Evolutionary conservation across 2,888 invertebrate genomes (phyloP).

Genomic region (Petrolisthes cinctipes): DNA sequence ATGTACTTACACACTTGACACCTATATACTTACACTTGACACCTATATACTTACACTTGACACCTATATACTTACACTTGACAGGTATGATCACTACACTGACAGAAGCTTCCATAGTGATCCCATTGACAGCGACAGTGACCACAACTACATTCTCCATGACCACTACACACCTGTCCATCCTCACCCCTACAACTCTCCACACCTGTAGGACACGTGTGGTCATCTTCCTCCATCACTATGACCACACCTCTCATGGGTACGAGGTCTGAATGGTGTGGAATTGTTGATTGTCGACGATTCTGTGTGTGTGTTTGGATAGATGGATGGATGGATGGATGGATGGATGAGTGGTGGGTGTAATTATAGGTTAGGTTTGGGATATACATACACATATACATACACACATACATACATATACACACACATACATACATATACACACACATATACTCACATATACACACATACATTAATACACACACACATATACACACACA

Average conservation of each 20-base stretch:
- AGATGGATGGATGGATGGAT: too few species aligned
- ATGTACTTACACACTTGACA: not conserved
- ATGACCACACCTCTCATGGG: not conserved
- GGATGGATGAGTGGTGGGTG: too few species aligned
- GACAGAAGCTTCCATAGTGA: slow-evolving; percentile 51
- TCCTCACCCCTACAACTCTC: slow-evolving; percentile 21
- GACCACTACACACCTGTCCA: slow-evolving; percentile 34
- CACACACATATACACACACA: too few species aligned
- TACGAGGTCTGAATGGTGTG: not conserved
- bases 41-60: not conserved
- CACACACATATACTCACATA: too few species aligned
- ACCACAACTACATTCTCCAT: slow-evolving; percentile 53
- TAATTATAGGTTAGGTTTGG: too few species aligned
- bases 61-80: slow-evolving; percentile 33
- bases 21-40: not conserved
- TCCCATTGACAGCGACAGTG: slow-evolving; percentile 41
- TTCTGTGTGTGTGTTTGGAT: too few species aligned
- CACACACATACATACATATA: not conserved
- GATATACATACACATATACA: too few species aligned
- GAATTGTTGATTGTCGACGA: not conserved
- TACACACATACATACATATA: not conserved
- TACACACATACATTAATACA: too few species aligned
- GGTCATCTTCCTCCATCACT: not conserved
- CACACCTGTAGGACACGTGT: slow-evolving; percentile 32
- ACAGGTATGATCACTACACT: slow-evolving; percentile 50